A percentile compares a stretch with the other conserved stretches of the same genome.
Conservation (phyloP, 2,113 vertebrate genomes). For the Oreochromis niloticus region DNA sequence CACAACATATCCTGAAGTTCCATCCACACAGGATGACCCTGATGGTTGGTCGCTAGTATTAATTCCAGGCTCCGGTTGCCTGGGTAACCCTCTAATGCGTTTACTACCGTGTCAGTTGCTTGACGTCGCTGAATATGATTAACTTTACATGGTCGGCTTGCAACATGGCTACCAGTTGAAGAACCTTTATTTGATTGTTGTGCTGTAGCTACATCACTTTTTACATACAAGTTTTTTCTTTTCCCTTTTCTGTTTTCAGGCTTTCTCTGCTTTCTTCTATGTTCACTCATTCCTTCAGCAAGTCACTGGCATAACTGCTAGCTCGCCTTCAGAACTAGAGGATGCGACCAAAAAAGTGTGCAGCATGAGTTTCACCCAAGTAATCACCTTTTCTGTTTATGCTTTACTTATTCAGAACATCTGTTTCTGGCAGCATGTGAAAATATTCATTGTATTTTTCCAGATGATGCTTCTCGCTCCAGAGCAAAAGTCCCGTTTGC, state of each 20-base stretch:
- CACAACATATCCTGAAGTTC: neutral
- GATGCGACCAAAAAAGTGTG: conserved; percentile 68
- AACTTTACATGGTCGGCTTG: neutral
- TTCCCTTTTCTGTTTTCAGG: conserved; percentile 65
- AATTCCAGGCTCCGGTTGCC: neutral
- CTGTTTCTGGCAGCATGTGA: neutral
- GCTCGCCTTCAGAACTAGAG: conserved; percentile 68
- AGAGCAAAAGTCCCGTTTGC: conserved; percentile 37
- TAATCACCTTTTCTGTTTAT: conserved; percentile 9
- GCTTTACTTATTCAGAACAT: neutral
- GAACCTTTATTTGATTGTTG: neutral
- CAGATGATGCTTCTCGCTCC: conserved; percentile 57
- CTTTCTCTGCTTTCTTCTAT: conserved; percentile 93
- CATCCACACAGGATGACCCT: neutral
- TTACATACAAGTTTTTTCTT: neutral
- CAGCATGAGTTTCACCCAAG: conserved; percentile 73
- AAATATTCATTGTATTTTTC: neutral
- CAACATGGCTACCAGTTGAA: neutral
- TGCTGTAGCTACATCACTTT: neutral
- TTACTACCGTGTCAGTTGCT: neutral
- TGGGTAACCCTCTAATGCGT: neutral
- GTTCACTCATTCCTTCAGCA: conserved; percentile 79
- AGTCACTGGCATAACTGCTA: conserved; percentile 59
- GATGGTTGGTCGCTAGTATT: neutral
- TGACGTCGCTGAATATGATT: neutral